Percentiles rank a stretch among this genome's conserved stretches.
Conservation (phyloP, 2,888 invertebrate genomes). For the Margaritifera margaritifera region DNA sequence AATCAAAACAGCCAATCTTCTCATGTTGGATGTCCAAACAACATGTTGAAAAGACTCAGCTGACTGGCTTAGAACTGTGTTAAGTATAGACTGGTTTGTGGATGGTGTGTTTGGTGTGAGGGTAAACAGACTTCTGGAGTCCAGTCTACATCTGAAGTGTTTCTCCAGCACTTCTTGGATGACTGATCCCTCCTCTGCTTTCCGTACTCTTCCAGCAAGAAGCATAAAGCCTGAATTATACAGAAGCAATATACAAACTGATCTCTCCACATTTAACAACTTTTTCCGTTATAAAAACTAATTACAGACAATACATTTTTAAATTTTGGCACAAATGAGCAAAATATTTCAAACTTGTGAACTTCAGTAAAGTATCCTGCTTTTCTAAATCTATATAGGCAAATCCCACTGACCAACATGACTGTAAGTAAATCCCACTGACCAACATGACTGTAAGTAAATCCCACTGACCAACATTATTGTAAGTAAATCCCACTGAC, state of each 20-base stretch:
- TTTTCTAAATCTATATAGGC: too few relatives aligned
- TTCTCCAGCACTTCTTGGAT: slow-evolving; percentile 82
- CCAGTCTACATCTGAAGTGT: slow-evolving; percentile 84
- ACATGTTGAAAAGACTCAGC: slow-evolving; percentile 81
- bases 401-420: too few relatives aligned
- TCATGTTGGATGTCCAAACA: slow-evolving; percentile 96
- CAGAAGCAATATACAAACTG: background rate
- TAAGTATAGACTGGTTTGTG: slow-evolving; percentile 77
- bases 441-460: too few relatives aligned
- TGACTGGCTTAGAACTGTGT: slow-evolving; percentile 43
- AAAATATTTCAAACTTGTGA: too few relatives aligned
- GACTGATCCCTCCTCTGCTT: slow-evolving; percentile 84
- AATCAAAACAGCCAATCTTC: slow-evolving; percentile 79
- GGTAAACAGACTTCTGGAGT: slow-evolving; percentile 82
- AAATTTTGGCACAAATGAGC: too few relatives aligned
- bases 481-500: too few relatives aligned
- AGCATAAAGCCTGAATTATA: slow-evolving; percentile 83
- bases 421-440: too few relatives aligned
- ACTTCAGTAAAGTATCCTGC: too few relatives aligned
- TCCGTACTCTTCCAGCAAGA: slow-evolving; percentile 92
- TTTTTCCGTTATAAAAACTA: too few relatives aligned
- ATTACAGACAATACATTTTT: too few relatives aligned
- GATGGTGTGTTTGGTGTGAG: slow-evolving; percentile 78
- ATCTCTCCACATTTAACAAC: background rate
- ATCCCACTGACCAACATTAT: too few relatives aligned